A percentile compares a stretch with the other conserved stretches of the same genome.
These are phyloP conservation scores for Agapornis roseicollis DNA, from an alignment of 2,113 vertebrate species.

Conservation along the genomic window DNA sequence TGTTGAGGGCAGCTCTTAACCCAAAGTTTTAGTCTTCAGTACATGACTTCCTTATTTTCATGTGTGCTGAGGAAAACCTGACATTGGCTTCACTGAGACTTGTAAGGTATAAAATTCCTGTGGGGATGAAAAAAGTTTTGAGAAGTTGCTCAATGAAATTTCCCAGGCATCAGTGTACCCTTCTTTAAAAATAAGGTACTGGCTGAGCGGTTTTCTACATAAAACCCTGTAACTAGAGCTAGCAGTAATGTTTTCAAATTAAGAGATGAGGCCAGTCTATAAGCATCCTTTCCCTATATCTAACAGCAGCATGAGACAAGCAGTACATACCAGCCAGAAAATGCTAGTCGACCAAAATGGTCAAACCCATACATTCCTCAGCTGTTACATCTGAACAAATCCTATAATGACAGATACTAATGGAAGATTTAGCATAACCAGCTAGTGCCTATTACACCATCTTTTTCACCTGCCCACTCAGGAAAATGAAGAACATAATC, in stretches of 20 bases:
- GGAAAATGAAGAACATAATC: not conserved
- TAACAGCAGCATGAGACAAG: not conserved
- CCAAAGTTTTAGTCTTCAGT: not conserved
- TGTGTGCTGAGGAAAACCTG: not conserved
- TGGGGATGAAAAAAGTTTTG: not conserved
- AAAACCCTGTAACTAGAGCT: not conserved
- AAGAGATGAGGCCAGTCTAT: not conserved
- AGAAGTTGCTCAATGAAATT: not conserved
- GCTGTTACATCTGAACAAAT: not conserved
- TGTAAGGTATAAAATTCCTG: not conserved
- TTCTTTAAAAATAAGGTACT: not conserved
- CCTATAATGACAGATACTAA: not conserved
- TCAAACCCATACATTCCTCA: not conserved
- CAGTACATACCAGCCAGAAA: not conserved
- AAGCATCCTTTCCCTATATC: not conserved
- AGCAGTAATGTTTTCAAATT: not conserved
- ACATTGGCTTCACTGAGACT: not conserved
- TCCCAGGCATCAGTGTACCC: not conserved
- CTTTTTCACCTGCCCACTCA: not conserved
- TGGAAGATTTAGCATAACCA: not conserved
- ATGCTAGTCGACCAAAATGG: not conserved
- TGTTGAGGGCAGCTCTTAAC: not conserved
- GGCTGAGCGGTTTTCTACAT: not conserved
- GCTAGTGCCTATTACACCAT: not conserved
- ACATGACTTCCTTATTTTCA: not conserved